Evolutionary conservation across 2,797 vertebrate species (phyloP).

Genomic region (Enteromius paludinosus): DNA sequence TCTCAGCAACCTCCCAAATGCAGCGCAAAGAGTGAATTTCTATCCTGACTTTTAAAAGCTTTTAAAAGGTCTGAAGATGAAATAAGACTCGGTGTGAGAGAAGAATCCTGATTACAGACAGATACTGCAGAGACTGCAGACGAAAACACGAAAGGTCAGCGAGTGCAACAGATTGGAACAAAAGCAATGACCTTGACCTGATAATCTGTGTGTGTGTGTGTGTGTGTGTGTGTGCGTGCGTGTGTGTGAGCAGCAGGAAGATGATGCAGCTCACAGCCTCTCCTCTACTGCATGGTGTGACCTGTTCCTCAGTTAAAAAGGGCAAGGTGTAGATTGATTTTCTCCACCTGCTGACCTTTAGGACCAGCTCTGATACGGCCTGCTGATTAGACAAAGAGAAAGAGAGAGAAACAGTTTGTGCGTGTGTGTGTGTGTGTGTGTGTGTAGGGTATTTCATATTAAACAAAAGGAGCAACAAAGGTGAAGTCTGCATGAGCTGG

Average conservation of each 20-base stretch:
- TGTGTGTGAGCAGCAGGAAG: not conserved
- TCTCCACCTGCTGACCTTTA: conserved; percentile 68
- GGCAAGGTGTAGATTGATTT: conserved; percentile 67
- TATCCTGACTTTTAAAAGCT: conserved; percentile 45
- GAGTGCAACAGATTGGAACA: conserved; percentile 27
- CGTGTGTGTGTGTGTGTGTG: not conserved
- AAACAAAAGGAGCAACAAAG: not conserved
- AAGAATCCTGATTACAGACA: conserved; percentile 36
- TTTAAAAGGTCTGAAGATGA: conserved; percentile 47
- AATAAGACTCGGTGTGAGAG: conserved; percentile 31
- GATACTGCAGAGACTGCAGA: conserved; percentile 32
- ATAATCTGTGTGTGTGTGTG: not conserved
- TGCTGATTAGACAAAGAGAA: conserved; percentile 39
- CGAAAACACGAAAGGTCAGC: conserved; percentile 30
- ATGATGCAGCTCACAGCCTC: conserved; percentile 30
- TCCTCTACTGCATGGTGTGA: conserved; percentile 62
- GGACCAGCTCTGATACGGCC: conserved; percentile 47
- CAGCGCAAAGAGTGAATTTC: conserved; percentile 37
- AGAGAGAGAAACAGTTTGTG: conserved; percentile 7
- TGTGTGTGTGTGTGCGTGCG: not conserved
- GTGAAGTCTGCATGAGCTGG: not conserved
- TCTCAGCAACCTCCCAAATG: conserved; percentile 16
- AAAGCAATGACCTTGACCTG: conserved; percentile 25
- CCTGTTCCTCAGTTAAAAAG: conserved; percentile 67
- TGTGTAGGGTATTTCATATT: not conserved